Evolutionary conservation across 35 echinoderm and acorn worm species (phyloP).

Genomic region (Eucidaris tribuloides): DNA sequence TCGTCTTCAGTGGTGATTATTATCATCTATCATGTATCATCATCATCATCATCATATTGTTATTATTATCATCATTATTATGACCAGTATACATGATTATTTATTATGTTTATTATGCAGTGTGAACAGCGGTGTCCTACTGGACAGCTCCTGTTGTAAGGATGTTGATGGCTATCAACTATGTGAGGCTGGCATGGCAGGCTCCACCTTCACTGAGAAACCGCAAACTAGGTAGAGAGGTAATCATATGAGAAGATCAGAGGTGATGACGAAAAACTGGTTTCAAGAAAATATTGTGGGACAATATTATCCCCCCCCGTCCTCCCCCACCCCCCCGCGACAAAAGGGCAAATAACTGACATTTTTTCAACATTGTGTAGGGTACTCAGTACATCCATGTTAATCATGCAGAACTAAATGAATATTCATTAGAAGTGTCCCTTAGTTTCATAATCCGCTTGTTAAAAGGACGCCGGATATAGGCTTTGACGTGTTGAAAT

Average conservation of each 20-base stretch:
- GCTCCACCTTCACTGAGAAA: neutral
- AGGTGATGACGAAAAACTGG: neutral
- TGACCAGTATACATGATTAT: neutral
- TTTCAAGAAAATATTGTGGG: no score
- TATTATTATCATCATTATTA: no score
- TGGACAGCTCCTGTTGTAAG: conserved; percentile 32
- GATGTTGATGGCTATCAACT: conserved; percentile 29
- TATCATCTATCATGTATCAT: no score
- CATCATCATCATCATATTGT: no score
- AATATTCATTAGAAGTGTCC: neutral
- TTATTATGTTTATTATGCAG: neutral
- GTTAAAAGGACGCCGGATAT: neutral
- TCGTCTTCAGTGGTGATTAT: no score
- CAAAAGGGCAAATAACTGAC: neutral
- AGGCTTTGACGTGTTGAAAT: neutral
- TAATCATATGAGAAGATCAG: no score
- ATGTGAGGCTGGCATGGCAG: conserved; percentile 30
- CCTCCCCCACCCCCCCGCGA: neutral
- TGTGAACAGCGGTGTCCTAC: neutral
- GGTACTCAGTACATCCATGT: neutral
- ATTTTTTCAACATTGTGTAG: neutral
- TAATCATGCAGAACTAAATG: neutral
- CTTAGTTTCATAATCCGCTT: no score
- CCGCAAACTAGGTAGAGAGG: neutral
- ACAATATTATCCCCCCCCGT: no score